phyloP scores from a whole-genome alignment of 2,888 invertebrate species.

The Heliconius aoede region DNA sequence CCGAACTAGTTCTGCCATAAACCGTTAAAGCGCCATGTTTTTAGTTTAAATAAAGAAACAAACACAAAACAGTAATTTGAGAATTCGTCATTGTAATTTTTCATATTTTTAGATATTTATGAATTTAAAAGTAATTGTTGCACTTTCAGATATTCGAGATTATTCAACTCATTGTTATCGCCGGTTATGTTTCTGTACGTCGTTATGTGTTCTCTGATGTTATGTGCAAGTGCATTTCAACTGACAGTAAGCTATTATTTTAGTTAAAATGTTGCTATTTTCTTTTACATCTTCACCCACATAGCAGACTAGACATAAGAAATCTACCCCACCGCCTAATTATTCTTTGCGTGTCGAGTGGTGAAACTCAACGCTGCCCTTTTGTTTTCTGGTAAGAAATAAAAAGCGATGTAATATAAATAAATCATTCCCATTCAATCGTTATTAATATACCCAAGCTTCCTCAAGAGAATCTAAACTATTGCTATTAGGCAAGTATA shows the following conservation, averaged over 20 bases:
- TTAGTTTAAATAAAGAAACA: not conserved
- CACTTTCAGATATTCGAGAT: constrained; percentile 62
- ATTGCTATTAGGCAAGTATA: no score
- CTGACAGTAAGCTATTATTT: constrained; percentile 62
- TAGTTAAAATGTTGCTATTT: not conserved
- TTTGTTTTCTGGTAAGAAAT: no score
- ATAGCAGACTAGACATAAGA: no score
- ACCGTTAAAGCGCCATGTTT: constrained; percentile 25
- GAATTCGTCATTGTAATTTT: constrained; percentile 10
- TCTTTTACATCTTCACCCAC: no score
- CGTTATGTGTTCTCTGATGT: constrained; percentile 69
- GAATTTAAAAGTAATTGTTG: constrained; percentile 6
- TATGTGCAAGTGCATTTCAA: constrained; percentile 73
- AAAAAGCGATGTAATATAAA: no score
- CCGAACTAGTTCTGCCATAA: constrained; percentile 34
- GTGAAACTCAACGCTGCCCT: no score
- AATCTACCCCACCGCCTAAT: no score
- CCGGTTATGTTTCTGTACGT: constrained; percentile 77
- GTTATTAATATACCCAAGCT: no score
- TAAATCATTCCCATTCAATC: no score
- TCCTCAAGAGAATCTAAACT: no score
- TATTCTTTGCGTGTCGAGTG: no score
- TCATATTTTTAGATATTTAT: not conserved
- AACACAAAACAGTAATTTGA: constrained; percentile 29
- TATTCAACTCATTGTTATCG: constrained; percentile 71